Conservation (phyloP, 2,113 vertebrate species). For the Girardinichthys multiradiatus region DNA sequence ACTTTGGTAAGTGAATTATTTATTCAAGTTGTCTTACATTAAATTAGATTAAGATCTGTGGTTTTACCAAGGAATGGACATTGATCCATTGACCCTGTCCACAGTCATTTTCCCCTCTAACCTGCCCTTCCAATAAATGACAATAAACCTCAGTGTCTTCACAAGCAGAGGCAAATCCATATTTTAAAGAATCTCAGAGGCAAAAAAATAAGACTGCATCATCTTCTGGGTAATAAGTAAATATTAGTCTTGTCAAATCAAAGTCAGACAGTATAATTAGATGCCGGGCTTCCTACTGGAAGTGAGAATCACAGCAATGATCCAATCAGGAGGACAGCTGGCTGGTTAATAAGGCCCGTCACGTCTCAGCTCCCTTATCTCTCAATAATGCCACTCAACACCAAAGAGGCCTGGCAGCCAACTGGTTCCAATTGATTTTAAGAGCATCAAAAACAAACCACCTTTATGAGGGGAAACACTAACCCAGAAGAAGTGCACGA, state of each 20-base stretch:
- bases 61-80: constrained; percentile 57
- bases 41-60: constrained; percentile 70
- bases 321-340: constrained; percentile 60
- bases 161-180: not conserved
- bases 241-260: constrained; percentile 60
- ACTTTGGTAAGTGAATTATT: constrained; percentile 70
- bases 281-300: constrained; percentile 44
- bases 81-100: constrained; percentile 60
- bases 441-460: constrained; percentile 36
- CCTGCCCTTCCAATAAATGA: constrained; percentile 26
- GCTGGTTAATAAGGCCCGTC: constrained; percentile 68
- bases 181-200: not conserved
- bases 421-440: constrained; percentile 61
- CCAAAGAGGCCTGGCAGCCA: constrained; percentile 53
- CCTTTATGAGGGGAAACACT: constrained; percentile 39
- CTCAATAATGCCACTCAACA: constrained; percentile 55
- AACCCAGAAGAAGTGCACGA: constrained; percentile 30
- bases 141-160: not conserved
- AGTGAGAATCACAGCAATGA: constrained; percentile 51
- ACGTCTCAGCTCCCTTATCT: constrained; percentile 62
- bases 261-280: constrained; percentile 58
- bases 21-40: constrained; percentile 53
- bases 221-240: constrained; percentile 24
- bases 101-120: not conserved
- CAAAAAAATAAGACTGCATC: not conserved